Base-by-base conservation (phyloP, 1,140 invertebrate species). In the Drosophila varians region DNA sequence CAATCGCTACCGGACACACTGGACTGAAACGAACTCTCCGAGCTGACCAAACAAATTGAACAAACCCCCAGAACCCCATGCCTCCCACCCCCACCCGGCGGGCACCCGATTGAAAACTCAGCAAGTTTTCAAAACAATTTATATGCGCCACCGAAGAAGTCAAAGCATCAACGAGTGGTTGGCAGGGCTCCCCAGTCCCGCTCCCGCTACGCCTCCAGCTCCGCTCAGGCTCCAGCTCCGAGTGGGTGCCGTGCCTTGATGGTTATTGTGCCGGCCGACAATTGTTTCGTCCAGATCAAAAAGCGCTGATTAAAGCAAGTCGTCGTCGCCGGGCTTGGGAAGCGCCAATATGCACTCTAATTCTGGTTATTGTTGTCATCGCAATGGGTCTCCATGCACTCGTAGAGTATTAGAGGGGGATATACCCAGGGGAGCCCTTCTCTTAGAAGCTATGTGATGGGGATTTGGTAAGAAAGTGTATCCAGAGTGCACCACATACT, bases 241-340 rank as follows among this genome's bases (percentile, higher is more conserved):
- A 38, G 36, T 36, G 34, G 40, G 34, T 38, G 31, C 34, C 36
- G 34, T 38, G 31, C 34, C 36, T 53, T 19, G 45, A 55, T 47
- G 61, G 69, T 40, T 42, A 38, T 51, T 58, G 36, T 52, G 77
- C 78, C 77, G 78, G 77, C 78, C 78, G 74, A 74, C 77, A 69
- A 82, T 82, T 82, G 77, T 82, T 83, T 58, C 66, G 53, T 72
- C 61, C 56, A 62, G 78, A 62, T 83, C 78, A 56, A 82, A 80
- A 82, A 82, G 71, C 77, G 78, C 77, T 82, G 77, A 82, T 82
- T 83, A 77, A 82, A 69, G 77, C 78, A 76, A 74, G 68, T 77
- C 61, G 64, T 77, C 61, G 64, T 38, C n/a, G 36, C 12, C 49
- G 61, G 31, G 57, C 49, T 60, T 28, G 19, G 28, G 25, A 46